Base-by-base conservation (phyloP, 2,113 vertebrate genomes). In the Rhinichthys klamathensis region DNA sequence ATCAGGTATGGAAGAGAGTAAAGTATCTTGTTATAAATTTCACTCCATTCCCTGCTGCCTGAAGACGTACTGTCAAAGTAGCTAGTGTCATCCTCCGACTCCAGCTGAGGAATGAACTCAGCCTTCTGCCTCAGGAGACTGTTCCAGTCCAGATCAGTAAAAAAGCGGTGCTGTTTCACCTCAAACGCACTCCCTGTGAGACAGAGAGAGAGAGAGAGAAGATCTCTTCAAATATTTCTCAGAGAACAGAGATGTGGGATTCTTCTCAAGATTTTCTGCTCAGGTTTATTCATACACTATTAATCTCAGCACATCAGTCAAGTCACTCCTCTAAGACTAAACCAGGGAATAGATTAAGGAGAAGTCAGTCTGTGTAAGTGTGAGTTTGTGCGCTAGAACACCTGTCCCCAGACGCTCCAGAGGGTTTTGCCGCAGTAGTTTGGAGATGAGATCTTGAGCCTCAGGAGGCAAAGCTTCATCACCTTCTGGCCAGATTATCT, bases 51-150 rank as follows among this genome's bases (percentile, higher is more conserved):
- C 3, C 61, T 54, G 44, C 3, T 67, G 44, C 41, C 12, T 73
- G 5, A 70, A 44, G 38, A 80, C 95, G 94, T 95, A 99, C 98
- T 99, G 94, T 99, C 98, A 91, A 99, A 99, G 93, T 99, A 99
- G 92, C 98, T 99, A 80, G 98, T 99, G 91, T 99, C 98, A 88
- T 99, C 98, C 91, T 99, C 98, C 0, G 97, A 98, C 92, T 99
- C 98, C 90, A 99, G 88, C 86, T 99, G 98, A 7, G 98, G 98
- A 89, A 99, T 98, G 92, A 99, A 99, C 92, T 99, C 98, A 1
- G 98, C 98, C 89, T 99, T 99, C 93, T 99, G 98, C n/a, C 98
- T 96, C 87, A 99, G 96, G 78, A 99, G 95, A 90, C 96, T 95
- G 90, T 96, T 99, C 98, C 98, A 99, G 95, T 99, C 97, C 94